These are phyloP conservation scores for Rhagoletis pomonella DNA, from an alignment of 1,140 invertebrate genomes.

Conservation along the genomic window DNA sequence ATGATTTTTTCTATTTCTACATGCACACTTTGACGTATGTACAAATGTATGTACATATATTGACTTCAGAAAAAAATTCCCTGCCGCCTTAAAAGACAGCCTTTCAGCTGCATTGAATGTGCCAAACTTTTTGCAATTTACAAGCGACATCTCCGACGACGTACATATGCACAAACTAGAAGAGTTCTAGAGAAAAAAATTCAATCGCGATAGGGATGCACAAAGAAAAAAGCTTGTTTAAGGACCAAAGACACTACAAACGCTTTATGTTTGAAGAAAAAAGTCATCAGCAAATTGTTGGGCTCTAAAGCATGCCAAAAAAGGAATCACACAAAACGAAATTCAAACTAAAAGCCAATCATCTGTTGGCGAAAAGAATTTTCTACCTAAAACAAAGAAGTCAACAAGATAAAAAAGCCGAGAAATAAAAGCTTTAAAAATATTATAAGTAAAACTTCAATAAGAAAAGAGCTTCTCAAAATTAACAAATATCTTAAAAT, in stretches of 20 bases:
- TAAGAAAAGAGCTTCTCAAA: too few species aligned
- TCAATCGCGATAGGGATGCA: neutral
- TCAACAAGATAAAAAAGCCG: neutral
- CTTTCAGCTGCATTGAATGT: slow-evolving; percentile 39
- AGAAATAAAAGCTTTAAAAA: neutral
- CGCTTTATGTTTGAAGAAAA: neutral
- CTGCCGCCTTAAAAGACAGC: neutral
- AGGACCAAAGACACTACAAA: neutral
- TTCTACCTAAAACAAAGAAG: slow-evolving; percentile 2
- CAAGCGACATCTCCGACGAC: slow-evolving; percentile 3
- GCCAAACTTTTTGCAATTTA: slow-evolving; percentile 43
- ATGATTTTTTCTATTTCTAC: neutral
- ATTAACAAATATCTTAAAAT: too few species aligned
- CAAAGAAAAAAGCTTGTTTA: slow-evolving; percentile 13
- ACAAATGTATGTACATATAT: neutral
- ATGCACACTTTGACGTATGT: neutral
- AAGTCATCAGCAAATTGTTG: slow-evolving; percentile 31
- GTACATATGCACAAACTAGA: neutral
- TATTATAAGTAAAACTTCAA: neutral
- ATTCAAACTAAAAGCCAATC: neutral
- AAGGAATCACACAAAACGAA: neutral
- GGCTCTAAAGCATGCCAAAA: slow-evolving; percentile 18
- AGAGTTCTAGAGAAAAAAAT: neutral
- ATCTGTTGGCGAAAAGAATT: neutral
- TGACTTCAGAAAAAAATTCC: neutral